Evolutionary conservation across 2,113 vertebrate species (phyloP).

Genomic region (Marmota monax): DNA sequence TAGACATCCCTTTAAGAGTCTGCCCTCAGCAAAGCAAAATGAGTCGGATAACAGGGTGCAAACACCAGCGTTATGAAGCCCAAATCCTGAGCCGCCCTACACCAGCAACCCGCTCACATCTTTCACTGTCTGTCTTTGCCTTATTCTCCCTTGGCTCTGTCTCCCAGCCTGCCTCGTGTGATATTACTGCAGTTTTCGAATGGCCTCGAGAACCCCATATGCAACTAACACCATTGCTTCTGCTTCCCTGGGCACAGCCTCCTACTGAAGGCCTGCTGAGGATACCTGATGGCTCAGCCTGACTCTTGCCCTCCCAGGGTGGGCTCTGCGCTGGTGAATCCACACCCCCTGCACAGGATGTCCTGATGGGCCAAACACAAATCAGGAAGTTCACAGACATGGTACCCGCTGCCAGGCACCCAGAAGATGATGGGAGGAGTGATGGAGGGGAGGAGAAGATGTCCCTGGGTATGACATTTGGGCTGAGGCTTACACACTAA

Average conservation of each 20-base stretch:
- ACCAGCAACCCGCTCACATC: neutral
- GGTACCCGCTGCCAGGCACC: neutral
- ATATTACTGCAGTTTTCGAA: neutral
- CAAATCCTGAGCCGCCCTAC: neutral
- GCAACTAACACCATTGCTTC: fast-evolving
- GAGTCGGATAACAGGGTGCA: neutral
- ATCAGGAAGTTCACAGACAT: neutral
- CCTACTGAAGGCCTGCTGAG: neutral
- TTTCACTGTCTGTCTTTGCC: neutral
- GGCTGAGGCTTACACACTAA: neutral
- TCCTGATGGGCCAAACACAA: neutral
- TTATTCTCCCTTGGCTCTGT: too few relatives aligned
- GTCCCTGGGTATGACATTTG: neutral
- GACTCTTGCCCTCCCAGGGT: fast-evolving
- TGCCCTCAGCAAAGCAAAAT: neutral
- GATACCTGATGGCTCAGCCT: neutral
- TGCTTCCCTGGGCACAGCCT: neutral
- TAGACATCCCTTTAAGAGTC: neutral
- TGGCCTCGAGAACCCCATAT: neutral
- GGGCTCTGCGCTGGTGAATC: neutral
- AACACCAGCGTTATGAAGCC: neutral
- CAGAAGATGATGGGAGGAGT: neutral
- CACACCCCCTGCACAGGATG: too few relatives aligned
- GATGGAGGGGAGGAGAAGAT: neutral
- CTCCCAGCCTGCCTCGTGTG: neutral